Percentiles rank a stretch among this genome's conserved stretches.
Evolutionary conservation across 2,113 vertebrate genomes (phyloP).

Genomic region (Xenopus laevis): DNA sequence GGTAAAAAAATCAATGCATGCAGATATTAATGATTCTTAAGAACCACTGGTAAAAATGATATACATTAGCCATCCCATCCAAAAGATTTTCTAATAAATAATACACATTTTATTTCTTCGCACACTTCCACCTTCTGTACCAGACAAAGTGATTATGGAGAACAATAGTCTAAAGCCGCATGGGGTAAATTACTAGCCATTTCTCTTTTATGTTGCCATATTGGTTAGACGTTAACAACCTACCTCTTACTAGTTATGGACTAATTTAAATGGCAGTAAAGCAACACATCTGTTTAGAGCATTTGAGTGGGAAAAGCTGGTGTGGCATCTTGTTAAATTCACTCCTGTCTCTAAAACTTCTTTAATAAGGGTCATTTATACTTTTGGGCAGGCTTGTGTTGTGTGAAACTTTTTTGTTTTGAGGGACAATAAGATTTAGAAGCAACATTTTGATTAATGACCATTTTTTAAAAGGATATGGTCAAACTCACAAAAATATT

Average conservation of each 20-base stretch:
- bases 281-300: slow-evolving; percentile 35
- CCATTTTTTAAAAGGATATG: too few species aligned
- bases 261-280: slow-evolving; percentile 40
- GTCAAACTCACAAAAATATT: too few species aligned
- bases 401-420: too few species aligned
- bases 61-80: slow-evolving; percentile 20
- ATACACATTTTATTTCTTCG: slow-evolving; percentile 27
- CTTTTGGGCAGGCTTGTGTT: not conserved
- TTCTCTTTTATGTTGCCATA: slow-evolving; percentile 34
- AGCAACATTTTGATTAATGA: too few species aligned
- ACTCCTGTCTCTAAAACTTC: not conserved
- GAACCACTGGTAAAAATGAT: slow-evolving; percentile 42
- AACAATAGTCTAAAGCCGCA: slow-evolving; percentile 23
- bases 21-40: slow-evolving; percentile 41
- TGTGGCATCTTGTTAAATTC: slow-evolving; percentile 29
- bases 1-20: slow-evolving; percentile 42
- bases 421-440: too few species aligned
- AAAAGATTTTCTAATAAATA: slow-evolving; percentile 37
- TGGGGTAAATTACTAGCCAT: slow-evolving; percentile 32
- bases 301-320: slow-evolving; percentile 19
- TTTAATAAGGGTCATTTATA: not conserved
- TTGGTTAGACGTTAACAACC: slow-evolving; percentile 35
- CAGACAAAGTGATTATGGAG: slow-evolving; percentile 26
- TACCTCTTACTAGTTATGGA: slow-evolving; percentile 37
- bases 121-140: slow-evolving; percentile 18